These are phyloP conservation scores for Schlechtendalia chinensis DNA, from an alignment of 1,140 invertebrate genomes.

Conservation along the genomic window DNA sequence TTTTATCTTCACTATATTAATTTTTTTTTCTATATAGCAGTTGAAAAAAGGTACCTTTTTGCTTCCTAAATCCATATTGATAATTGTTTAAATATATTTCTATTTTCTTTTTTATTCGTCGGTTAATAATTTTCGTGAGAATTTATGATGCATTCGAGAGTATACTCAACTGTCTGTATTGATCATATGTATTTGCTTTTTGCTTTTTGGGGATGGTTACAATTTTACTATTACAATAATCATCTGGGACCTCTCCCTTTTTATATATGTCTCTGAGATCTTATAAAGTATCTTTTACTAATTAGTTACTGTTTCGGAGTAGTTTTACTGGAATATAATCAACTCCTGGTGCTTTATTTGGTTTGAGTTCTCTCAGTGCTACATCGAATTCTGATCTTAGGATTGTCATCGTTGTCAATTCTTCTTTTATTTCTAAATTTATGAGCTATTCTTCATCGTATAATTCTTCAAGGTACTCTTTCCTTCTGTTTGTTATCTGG, in stretches of 20 bases:
- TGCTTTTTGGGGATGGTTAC: not conserved
- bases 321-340: not conserved
- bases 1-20: constrained; percentile 31
- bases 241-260: not conserved
- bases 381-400: constrained; percentile 14
- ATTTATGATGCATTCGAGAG: not conserved
- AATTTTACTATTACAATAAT: not conserved
- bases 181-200: not conserved
- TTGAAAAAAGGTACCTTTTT: constrained; percentile 14
- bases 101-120: no score
- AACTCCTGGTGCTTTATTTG: no score
- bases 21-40: constrained; percentile 7
- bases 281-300: constrained; percentile 32
- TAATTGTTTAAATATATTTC: not conserved
- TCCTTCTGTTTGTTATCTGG: constrained; percentile 41
- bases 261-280: constrained; percentile 3
- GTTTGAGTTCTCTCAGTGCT: not conserved
- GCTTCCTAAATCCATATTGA: not conserved
- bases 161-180: not conserved
- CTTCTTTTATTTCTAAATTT: not conserved
- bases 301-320: not conserved
- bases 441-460: constrained; percentile 42
- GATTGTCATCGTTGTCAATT: not conserved
- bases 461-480: constrained; percentile 47
- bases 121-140: no score